A percentile compares a stretch with the other conserved stretches of the same genome.
Conservation (phyloP, 2,113 vertebrate genomes). For the Ammodytes marinus region DNA sequence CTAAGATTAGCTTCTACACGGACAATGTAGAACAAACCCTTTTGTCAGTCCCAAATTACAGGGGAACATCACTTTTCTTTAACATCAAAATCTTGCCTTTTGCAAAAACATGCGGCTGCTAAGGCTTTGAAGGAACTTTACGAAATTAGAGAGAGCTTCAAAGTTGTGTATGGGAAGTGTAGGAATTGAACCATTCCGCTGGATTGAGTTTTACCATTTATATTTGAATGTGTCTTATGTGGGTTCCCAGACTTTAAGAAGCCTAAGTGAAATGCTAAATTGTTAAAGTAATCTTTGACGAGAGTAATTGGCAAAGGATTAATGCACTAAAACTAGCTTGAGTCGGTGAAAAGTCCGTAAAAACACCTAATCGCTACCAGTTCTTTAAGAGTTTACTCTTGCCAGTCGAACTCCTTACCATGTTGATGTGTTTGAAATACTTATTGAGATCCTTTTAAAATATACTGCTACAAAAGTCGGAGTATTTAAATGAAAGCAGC, state of each 20-base stretch:
- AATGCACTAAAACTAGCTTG: no score
- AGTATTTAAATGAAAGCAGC: background rate
- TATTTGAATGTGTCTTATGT: no score
- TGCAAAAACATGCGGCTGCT: background rate
- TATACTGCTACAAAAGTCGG: background rate
- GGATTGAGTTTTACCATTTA: no score
- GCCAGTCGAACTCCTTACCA: background rate
- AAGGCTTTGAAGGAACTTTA: background rate
- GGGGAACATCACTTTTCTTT: background rate
- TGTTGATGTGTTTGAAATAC: background rate
- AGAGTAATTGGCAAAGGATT: no score
- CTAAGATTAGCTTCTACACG: background rate
- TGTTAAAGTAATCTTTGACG: background rate
- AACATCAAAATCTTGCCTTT: background rate
- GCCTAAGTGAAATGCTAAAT: no score
- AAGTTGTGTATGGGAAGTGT: no score
- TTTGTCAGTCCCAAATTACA: background rate
- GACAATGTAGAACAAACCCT: background rate
- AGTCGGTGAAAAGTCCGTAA: no score
- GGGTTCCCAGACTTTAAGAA: no score
- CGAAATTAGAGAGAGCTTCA: background rate
- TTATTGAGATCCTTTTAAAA: background rate
- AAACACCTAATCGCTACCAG: background rate
- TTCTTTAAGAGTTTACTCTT: background rate
- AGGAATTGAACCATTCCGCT: no score